Base-by-base conservation (phyloP, 2,113 vertebrate species). In the Chionodraco myersi region DNA sequence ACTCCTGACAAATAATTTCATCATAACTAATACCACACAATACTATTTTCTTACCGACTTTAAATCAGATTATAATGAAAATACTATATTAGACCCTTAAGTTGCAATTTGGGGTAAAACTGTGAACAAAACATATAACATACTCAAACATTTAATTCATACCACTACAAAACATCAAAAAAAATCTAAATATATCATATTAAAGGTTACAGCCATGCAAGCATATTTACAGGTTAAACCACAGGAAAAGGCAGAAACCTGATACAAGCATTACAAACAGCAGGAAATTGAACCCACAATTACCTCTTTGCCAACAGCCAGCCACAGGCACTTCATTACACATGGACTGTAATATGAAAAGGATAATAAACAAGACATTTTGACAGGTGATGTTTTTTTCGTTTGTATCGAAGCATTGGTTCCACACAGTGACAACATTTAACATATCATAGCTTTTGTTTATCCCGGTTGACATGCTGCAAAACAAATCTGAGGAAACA, bases 401-500 rank as follows among this genome's bases (percentile, higher is more conserved):
- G 12, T 66, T 57, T 51, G 12, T 56, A 30, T 68, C 67, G 67
- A 63, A 41, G 41, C 36, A 51, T 80, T 80, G 58, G 30, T 72
- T 75, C 44, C 13, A 67, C 45, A 75, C 34, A 72, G 67, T 58
- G 26, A 26, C 74, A 48, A 23, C 51, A 45, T 80, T 84, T 75
- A 52, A 84, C 73, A 82, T 76, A 63, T 58, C 67, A 68, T 86
- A 48, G 56, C 69, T 70, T 77, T 84, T 45, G 68, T 85, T 87
- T 90, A 78, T 77, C 72, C 84, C 51, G 16, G 51, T 45, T 85
- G 75, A 86, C 85, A 75, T 59, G 48, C 16, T 75, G 47, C 78
- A 87, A 86, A 85, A 90, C 82, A 89, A 87, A 78, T 72, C 54
- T 2, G 54, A 51, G 57, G 80, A 86, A 90, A 91, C 85, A 90